Percentiles rank a stretch among this genome's conserved stretches.
These are phyloP conservation scores for Morpho deidamia DNA, from an alignment of 2,888 invertebrate species.

Conservation along the genomic window DNA sequence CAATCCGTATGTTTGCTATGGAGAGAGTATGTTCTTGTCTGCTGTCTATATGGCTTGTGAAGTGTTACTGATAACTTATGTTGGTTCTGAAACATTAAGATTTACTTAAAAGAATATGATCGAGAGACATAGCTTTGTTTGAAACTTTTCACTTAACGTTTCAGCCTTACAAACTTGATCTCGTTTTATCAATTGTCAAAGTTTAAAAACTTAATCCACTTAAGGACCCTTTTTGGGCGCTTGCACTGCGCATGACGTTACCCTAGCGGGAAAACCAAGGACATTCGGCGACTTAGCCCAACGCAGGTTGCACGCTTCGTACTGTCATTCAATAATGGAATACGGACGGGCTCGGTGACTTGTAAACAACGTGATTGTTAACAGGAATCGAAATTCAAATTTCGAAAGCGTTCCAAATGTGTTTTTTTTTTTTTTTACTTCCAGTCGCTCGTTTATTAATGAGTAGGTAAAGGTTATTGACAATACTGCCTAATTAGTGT, in stretches of 20 bases:
- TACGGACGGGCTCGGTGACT: constrained; percentile 52
- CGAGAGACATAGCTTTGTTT: constrained; percentile 30
- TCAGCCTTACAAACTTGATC: constrained; percentile 64
- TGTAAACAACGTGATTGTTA: constrained; percentile 38
- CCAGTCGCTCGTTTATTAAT: background rate
- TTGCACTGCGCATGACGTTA: constrained; percentile 66
- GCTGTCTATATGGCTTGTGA: too few species aligned
- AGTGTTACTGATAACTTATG: too few species aligned
- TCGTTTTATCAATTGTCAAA: constrained; percentile 74
- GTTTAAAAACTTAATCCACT: constrained; percentile 77
- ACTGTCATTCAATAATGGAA: constrained; percentile 46
- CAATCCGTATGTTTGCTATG: too few species aligned
- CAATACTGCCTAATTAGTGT: too few species aligned
- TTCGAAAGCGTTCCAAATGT: background rate
- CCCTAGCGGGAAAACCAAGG: constrained; percentile 71
- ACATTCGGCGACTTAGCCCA: constrained; percentile 52
- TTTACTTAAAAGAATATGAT: too few species aligned
- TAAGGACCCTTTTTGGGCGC: constrained; percentile 65
- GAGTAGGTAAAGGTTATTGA: too few species aligned
- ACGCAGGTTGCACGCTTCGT: constrained; percentile 41
- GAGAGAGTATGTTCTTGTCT: too few species aligned
- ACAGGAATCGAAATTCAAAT: constrained; percentile 14
- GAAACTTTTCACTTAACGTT: constrained; percentile 64
- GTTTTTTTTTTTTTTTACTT: background rate
- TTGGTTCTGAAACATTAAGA: too few species aligned